Conservation (phyloP, 2,113 vertebrate genomes). For the Oncorhynchus mykiss region DNA sequence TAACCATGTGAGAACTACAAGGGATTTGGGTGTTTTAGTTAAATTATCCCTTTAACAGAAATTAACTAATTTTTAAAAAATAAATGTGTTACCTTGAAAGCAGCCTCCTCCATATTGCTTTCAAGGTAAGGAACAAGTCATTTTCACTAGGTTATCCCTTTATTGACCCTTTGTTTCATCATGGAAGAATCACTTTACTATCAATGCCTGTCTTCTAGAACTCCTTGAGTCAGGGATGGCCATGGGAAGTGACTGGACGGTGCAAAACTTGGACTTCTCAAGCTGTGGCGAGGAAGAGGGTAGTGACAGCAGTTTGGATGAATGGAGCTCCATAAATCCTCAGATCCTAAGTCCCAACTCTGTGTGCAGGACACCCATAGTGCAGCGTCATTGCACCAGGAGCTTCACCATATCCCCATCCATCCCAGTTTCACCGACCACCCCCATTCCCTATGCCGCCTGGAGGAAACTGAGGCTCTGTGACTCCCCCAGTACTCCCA, state of each 20-base stretch:
- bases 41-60: too few relatives aligned
- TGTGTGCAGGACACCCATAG: conserved; percentile 55
- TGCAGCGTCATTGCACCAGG: conserved; percentile 45
- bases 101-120: neutral
- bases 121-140: neutral
- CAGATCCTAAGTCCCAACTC: conserved; percentile 30
- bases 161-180: neutral
- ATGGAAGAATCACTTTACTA: neutral
- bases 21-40: neutral
- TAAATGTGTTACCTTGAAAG: too few relatives aligned
- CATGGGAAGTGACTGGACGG: conserved; percentile 51
- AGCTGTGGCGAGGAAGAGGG: conserved; percentile 79
- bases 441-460: conserved; percentile 73
- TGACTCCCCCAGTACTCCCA: conserved; percentile 84
- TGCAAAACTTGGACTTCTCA: conserved; percentile 81
- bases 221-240: conserved; percentile 53
- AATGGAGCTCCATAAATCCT: conserved; percentile 38
- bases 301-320: conserved; percentile 60
- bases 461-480: conserved; percentile 79
- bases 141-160: neutral
- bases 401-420: conserved; percentile 48
- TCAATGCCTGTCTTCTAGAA: neutral
- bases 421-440: conserved; percentile 50
- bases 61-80: too few relatives aligned
- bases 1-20: neutral